A percentile compares a stretch with the other conserved stretches of the same genome.
These are phyloP conservation scores for Natator depressus DNA, from an alignment of 2,113 vertebrate genomes.

Conservation along the genomic window DNA sequence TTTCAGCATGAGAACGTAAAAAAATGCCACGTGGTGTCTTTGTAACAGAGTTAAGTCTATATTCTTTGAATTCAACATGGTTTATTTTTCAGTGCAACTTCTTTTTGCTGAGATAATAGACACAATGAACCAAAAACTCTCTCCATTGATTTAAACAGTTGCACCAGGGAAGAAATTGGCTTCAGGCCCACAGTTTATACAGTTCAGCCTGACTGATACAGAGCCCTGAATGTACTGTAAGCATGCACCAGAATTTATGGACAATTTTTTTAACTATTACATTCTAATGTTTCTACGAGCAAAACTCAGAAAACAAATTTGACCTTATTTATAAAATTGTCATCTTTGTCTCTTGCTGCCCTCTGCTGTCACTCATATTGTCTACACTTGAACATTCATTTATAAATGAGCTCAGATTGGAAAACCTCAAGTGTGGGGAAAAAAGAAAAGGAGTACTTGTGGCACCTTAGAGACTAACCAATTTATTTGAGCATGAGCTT, in stretches of 20 bases:
- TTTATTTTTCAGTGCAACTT: neutral
- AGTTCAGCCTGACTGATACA: fast-evolving
- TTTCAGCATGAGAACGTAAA: neutral
- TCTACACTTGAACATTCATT: neutral
- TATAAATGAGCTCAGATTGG: neutral
- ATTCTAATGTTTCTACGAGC: fast-evolving
- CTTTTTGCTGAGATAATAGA: neutral
- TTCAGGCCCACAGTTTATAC: neutral
- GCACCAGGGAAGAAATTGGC: neutral
- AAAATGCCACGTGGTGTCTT: slow-evolving; percentile 1
- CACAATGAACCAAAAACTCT: fast-evolving
- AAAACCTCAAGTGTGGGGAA: neutral
- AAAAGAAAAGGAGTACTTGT: too few species aligned
- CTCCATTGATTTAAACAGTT: fast-evolving
- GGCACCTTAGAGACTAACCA: too few species aligned
- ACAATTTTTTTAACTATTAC: fast-evolving
- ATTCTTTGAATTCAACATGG: neutral
- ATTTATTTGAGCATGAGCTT: too few species aligned
- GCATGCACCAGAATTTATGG: fast-evolving
- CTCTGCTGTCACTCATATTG: slow-evolving; percentile 68
- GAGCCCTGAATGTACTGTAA: fast-evolving
- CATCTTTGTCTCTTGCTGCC: slow-evolving; percentile 79
- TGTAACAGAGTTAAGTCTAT: neutral
- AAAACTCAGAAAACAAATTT: neutral
- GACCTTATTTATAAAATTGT: fast-evolving